Conservation (phyloP, 2,797 vertebrate species). For the Otolemur crassicaudatus region DNA sequence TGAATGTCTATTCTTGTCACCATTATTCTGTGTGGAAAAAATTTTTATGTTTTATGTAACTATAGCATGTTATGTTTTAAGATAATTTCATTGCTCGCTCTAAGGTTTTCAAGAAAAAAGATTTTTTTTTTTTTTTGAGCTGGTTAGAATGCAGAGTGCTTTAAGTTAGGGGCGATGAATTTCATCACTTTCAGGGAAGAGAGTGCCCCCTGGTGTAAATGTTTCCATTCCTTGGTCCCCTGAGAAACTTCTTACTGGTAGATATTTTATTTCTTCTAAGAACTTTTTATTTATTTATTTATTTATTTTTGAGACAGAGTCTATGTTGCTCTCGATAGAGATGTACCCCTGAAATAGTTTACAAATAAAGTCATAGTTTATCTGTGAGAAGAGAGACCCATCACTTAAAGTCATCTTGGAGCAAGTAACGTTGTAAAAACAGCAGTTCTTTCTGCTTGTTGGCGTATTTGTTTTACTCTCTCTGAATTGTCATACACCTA, state of each 20-base stretch:
- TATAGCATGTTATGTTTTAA: not conserved
- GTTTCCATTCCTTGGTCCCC: not conserved
- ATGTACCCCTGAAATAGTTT: not conserved
- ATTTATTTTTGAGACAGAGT: too few relatives aligned
- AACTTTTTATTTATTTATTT: not conserved
- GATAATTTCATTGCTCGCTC: not conserved
- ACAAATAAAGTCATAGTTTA: not conserved
- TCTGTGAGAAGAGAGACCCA: not conserved
- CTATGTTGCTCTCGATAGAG: too few relatives aligned
- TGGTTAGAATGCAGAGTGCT: not conserved
- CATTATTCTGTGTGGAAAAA: conserved; percentile 3
- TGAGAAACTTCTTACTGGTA: not conserved
- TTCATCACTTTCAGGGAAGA: not conserved
- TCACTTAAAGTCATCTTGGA: not conserved
- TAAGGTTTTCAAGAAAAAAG: not conserved
- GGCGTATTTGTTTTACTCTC: not conserved
- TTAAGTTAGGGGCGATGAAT: not conserved
- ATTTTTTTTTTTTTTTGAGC: not conserved
- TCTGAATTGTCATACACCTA: not conserved
- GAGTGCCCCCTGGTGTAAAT: conserved; percentile 58
- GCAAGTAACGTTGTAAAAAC: not conserved
- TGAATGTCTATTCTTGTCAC: not conserved
- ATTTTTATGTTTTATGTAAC: not conserved
- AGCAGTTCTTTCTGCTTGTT: not conserved
- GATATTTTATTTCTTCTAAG: not conserved